Conservation (phyloP, 2,113 vertebrate genomes). For the Phylloscopus trochiloides region DNA sequence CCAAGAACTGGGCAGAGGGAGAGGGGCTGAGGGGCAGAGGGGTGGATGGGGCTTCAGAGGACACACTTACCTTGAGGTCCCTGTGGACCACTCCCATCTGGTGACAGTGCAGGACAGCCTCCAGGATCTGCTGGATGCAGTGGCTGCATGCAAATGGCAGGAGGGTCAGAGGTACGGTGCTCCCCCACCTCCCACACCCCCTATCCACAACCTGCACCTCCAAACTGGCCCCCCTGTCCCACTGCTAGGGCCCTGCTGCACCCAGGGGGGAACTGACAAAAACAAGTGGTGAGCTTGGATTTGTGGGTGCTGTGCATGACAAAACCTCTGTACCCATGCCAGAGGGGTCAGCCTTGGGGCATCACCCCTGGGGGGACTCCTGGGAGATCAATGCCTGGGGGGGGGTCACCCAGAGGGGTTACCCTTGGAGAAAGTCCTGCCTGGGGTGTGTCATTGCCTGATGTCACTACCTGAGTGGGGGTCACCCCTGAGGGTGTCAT, state of each 20-base stretch:
- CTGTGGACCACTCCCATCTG: slow-evolving; percentile 97
- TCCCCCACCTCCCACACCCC: not conserved
- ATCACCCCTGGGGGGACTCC: not conserved
- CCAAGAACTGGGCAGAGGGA: not conserved
- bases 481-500: not conserved
- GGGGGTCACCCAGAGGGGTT: not conserved
- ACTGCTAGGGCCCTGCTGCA: not conserved
- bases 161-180: not conserved
- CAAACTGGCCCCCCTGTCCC: fast-evolving
- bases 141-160: not conserved
- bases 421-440: too few species aligned
- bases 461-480: not conserved
- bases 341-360: not conserved
- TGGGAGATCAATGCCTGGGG: not conserved
- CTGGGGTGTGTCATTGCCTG: too few species aligned
- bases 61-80: slow-evolving; percentile 89
- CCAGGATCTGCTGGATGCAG: slow-evolving; percentile 72
- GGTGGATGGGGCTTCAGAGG: not conserved
- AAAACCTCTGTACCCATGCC: not conserved
- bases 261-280: too few species aligned
- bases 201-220: not conserved
- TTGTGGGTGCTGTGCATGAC: not conserved
- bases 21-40: not conserved
- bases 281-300: not conserved
- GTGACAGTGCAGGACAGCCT: slow-evolving; percentile 84